Evolutionary conservation across 1,140 invertebrate species (phyloP), one percentile per base, ranked within the genome.

Genomic region (Procambarus clarkii): DNA sequence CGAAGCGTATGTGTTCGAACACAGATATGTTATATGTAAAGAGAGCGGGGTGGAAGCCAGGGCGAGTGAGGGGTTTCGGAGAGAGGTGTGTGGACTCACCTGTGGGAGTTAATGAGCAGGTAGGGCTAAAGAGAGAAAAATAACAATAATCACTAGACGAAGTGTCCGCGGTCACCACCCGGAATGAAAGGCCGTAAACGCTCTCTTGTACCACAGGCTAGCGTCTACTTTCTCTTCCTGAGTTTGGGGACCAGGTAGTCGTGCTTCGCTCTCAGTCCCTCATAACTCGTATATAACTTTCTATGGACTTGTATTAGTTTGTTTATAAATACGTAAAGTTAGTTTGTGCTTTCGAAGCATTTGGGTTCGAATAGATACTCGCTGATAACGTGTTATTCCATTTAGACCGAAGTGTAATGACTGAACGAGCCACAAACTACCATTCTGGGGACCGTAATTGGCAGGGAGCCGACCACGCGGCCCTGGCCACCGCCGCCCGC

Each of bases 71-170:
- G n/a, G 69, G 21, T 8, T 74, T 34, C 24, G 69, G 69, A 54
- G 24, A 24, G 5, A 24, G 24, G 64, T 48, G 15, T 58, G 45
- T 44, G 54, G n/a, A 76, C 84, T 46, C 74, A 34, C 64, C 80
- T 83, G 83, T 34, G 18, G 18, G 77, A 46, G 34, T 79, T 87
- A 87, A 87, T 87, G 90, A 91, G 90, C 69, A 87, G 84, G 90
- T 82, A 71, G 45, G 69, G 13, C 78, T 71, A 74, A 81, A 87
- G 84, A 91, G 77, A 91, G 78, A 79, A 71, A 91, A 91, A 91
- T 91, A 86, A 85, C 85, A 91, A 87, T 91, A 87, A 91, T 91
- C 90, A 91, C 78, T 46, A 76, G 83, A 86, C 84, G 58, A 74
- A 71, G 76, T 79, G 78, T 64, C 50, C 34, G 83, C 76, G 80